These are phyloP conservation scores for Mylabris phalerata DNA, from an alignment of 1,140 invertebrate species.

Conservation along the genomic window DNA sequence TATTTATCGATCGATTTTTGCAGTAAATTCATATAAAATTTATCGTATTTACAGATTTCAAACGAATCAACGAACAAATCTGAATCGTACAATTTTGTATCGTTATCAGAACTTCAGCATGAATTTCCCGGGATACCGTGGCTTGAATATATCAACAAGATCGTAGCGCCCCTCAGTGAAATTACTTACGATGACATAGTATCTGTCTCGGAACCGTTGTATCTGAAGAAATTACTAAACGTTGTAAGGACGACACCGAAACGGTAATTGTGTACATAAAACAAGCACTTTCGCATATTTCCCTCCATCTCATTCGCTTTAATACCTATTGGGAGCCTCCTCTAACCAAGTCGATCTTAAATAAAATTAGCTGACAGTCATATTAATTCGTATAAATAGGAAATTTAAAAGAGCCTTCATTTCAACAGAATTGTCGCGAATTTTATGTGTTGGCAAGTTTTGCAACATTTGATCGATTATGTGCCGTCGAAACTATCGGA, in stretches of 20 bases:
- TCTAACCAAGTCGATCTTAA: too few species aligned
- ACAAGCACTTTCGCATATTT: background rate
- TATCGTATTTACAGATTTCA: conserved; percentile 9
- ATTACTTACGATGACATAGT: conserved; percentile 66
- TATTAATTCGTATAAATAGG: too few species aligned
- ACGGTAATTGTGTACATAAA: conserved; percentile 18
- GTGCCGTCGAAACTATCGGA: conserved; percentile 26
- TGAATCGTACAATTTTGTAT: conserved; percentile 79
- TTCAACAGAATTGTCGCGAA: conserved; percentile 31
- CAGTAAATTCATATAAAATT: conserved; percentile 1
- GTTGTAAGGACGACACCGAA: conserved; percentile 20
- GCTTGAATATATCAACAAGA: conserved; percentile 71
- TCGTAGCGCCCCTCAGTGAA: conserved; percentile 53
- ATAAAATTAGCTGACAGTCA: too few species aligned
- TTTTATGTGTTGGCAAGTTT: conserved; percentile 32
- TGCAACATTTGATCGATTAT: conserved; percentile 29
- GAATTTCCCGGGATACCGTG: conserved; percentile 59
- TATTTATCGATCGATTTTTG: background rate
- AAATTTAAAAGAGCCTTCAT: background rate
- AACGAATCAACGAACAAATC: conserved; percentile 42
- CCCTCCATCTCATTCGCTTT: background rate
- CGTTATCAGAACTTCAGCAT: conserved; percentile 61
- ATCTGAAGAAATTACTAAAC: conserved; percentile 25
- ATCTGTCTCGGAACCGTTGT: conserved; percentile 49
- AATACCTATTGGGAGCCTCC: background rate